Percentiles rank a stretch among this genome's conserved stretches.
Evolutionary conservation across 2,888 invertebrate genomes (phyloP).

Genomic region (Notodonta dromedarius): DNA sequence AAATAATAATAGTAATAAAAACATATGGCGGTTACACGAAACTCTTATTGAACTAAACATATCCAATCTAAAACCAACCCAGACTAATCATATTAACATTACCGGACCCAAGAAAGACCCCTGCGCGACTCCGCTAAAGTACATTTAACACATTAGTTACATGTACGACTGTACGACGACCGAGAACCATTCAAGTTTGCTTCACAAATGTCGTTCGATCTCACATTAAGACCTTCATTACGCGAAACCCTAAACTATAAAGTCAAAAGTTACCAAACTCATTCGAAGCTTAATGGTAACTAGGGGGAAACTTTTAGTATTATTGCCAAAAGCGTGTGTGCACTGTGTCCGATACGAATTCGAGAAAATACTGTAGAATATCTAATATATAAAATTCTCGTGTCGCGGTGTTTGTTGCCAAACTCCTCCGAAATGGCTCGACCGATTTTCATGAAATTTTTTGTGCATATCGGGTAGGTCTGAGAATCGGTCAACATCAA

Average conservation of each 20-base stretch:
- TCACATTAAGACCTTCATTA: slow-evolving; percentile 45
- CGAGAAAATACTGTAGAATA: not conserved
- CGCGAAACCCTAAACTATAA: slow-evolving; percentile 41
- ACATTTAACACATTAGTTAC: slow-evolving; percentile 23
- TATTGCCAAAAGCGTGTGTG: slow-evolving; percentile 30
- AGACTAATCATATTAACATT: slow-evolving; percentile 7
- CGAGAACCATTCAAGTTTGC: slow-evolving; percentile 41
- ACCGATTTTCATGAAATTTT: no score
- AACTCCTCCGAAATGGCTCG: no score
- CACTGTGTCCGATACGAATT: not conserved
- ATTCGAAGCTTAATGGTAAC: slow-evolving; percentile 32
- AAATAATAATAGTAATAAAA: no score
- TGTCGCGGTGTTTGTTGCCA: no score
- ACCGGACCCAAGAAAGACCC: slow-evolving; percentile 7
- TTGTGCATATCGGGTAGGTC: no score
- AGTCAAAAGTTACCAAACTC: slow-evolving; percentile 40
- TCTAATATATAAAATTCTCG: no score
- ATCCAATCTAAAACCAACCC: not conserved
- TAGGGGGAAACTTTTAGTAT: slow-evolving; percentile 39
- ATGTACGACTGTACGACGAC: slow-evolving; percentile 21
- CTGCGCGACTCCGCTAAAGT: not conserved
- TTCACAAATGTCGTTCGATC: slow-evolving; percentile 43
- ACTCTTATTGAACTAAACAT: not conserved
- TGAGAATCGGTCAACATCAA: no score
- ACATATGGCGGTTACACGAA: not conserved